A percentile compares a stretch with the other conserved stretches of the same genome.
These are phyloP conservation scores for Chirona hameri DNA, from an alignment of 2,888 invertebrate genomes.

Conservation along the genomic window DNA sequence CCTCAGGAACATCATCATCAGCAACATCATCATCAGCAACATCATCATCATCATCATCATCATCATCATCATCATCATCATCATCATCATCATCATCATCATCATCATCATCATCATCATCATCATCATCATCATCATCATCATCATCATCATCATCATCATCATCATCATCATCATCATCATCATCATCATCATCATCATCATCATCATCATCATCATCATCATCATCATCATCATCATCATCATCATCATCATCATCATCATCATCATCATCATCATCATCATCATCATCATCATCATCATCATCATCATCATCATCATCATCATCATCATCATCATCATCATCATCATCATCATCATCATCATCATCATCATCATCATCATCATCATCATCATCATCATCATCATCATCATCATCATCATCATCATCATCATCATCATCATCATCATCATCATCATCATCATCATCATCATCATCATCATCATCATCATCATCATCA, in stretches of 20 bases:
- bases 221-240: conserved; percentile 22
- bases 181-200: conserved; percentile 22
- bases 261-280: conserved; percentile 8
- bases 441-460: conserved; percentile 4
- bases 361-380: conserved; percentile 22
- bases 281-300: conserved; percentile 24
- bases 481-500: conserved; percentile 12
- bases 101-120: conserved; percentile 22
- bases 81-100: conserved; percentile 11
- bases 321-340: conserved; percentile 4
- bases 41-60: too few species aligned
- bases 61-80: background rate
- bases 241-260: conserved; percentile 22
- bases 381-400: conserved; percentile 4
- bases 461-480: conserved; percentile 25
- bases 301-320: conserved; percentile 22
- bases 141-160: conserved; percentile 8
- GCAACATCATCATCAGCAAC: too few species aligned
- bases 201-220: conserved; percentile 8
- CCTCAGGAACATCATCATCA: too few species aligned
- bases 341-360: conserved; percentile 25
- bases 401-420: conserved; percentile 25
- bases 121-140: conserved; percentile 10
- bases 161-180: conserved; percentile 22
- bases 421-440: conserved; percentile 22